Conservation (phyloP, 2,113 vertebrate genomes). For the Zosterops hypoxanthus region DNA sequence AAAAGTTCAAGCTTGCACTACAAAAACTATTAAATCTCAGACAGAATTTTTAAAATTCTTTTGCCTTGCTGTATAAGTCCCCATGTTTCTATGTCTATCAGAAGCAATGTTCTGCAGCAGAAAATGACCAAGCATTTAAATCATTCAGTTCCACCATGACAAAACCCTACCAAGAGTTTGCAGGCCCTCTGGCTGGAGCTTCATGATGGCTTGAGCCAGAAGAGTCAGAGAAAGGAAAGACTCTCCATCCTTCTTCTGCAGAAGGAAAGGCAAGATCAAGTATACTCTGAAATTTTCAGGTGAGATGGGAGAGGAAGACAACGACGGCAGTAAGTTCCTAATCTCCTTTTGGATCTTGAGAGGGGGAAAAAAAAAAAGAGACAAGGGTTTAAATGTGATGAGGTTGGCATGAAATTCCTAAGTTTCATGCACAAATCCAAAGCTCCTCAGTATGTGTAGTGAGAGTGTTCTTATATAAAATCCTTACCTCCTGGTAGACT, state of each 20-base stretch:
- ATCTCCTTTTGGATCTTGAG: conserved; percentile 36
- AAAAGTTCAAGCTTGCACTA: neutral
- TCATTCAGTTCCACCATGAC: neutral
- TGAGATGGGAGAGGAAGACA: conserved; percentile 10
- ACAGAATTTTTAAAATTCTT: neutral
- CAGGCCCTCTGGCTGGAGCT: neutral
- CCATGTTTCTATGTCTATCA: neutral
- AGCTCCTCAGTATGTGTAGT: neutral
- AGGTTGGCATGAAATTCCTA: neutral
- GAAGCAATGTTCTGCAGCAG: neutral
- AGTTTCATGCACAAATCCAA: neutral
- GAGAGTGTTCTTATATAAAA: neutral
- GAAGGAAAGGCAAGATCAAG: conserved; percentile 63
- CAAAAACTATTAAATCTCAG: neutral
- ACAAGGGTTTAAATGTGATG: neutral
- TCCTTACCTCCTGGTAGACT: conserved; percentile 31
- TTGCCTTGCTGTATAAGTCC: neutral
- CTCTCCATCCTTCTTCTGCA: neutral
- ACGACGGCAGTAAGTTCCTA: neutral
- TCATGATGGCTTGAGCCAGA: conserved; percentile 5
- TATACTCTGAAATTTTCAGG: conserved; percentile 66
- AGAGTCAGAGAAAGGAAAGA: neutral
- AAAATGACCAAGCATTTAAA: neutral
- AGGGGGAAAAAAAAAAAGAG: neutral
- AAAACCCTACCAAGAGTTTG: conserved; percentile 57